phyloP scores from a whole-genome alignment of 30 jellyfish, hydroid and myxozoan genomes.

The Pelagia noctiluca region DNA sequence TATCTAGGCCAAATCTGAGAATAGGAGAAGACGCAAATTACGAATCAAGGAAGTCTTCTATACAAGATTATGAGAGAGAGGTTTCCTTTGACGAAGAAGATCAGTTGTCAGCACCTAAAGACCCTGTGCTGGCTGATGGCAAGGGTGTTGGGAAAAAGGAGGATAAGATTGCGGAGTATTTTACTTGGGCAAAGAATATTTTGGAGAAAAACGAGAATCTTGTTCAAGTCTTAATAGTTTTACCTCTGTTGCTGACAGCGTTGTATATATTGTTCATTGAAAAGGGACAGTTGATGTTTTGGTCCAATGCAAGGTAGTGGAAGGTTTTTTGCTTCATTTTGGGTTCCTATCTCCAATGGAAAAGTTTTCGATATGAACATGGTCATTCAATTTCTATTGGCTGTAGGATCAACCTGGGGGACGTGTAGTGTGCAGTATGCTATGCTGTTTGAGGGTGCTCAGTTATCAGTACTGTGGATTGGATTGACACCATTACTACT shows the following conservation, averaged over 20 bases:
- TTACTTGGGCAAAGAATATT: conserved; percentile 14
- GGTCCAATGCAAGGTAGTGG: neutral
- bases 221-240: conserved; percentile 21
- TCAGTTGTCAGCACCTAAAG: neutral
- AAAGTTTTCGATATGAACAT: too few species aligned
- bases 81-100: neutral
- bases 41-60: neutral
- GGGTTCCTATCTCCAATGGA: too few species aligned
- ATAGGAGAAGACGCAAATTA: neutral
- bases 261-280: conserved; percentile 55
- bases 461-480: too few species aligned
- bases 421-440: too few species aligned
- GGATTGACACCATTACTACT: too few species aligned
- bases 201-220: conserved; percentile 22
- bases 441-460: too few species aligned
- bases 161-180: neutral
- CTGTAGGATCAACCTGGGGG: too few species aligned
- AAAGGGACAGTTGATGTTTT: conserved; percentile 21
- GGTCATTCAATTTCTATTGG: too few species aligned
- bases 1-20: neutral
- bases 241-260: conserved; percentile 46
- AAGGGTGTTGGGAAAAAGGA: neutral
- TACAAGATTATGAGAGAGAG: neutral
- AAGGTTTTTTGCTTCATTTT: neutral
- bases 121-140: neutral